Percentiles rank a stretch among this genome's conserved stretches.
These are phyloP conservation scores for Drosophila kokeensis DNA, from an alignment of 2,888 invertebrate genomes.

Conservation along the genomic window DNA sequence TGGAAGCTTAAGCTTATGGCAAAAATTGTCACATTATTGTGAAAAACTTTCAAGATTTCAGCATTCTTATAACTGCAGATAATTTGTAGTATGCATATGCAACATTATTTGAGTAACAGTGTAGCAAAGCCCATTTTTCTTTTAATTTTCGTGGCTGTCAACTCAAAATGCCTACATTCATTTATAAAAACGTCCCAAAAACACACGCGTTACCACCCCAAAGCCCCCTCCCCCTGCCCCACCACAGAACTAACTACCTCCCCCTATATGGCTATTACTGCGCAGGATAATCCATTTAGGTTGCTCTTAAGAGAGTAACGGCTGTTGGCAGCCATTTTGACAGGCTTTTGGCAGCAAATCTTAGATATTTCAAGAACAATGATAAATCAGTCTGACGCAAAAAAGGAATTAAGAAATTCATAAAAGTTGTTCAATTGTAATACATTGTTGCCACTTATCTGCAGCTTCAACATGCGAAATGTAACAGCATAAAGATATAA, in stretches of 20 bases:
- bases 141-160: constrained; percentile 82
- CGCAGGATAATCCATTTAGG: constrained; percentile 77
- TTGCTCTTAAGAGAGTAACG: constrained; percentile 49
- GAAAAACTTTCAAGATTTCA: background rate
- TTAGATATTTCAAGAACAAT: background rate
- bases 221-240: background rate
- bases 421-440: background rate
- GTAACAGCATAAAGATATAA: constrained; percentile 27
- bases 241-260: background rate
- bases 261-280: background rate
- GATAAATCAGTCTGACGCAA: constrained; percentile 1
- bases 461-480: constrained; percentile 26
- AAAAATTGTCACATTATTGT: background rate
- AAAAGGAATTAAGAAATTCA: constrained; percentile 10
- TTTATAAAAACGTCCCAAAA: constrained; percentile 72
- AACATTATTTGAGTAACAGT: background rate
- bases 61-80: background rate
- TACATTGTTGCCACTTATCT: constrained; percentile 20
- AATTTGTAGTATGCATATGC: background rate
- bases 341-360: background rate
- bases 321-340: constrained; percentile 52
- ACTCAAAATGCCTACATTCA: constrained; percentile 79
- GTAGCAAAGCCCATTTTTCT: constrained; percentile 79
- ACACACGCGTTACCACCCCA: constrained; percentile 30
- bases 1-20: background rate